Evolutionary conservation across 1,140 invertebrate genomes (phyloP).

Genomic region (Thaumatotibia leucotreta): DNA sequence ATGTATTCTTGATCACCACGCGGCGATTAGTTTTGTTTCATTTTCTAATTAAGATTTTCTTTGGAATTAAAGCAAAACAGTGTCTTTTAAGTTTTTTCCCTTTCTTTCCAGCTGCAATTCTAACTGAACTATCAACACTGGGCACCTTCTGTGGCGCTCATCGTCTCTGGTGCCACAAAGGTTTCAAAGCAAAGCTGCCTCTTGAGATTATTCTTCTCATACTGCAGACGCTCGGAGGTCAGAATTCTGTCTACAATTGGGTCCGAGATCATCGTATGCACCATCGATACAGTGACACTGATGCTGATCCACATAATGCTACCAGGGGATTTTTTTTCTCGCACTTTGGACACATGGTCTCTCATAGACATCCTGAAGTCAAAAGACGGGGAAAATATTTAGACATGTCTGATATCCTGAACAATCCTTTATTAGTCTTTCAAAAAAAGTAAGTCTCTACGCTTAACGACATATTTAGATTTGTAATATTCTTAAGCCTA

Average conservation of each 20-base stretch:
- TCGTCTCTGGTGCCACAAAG: conserved; percentile 88
- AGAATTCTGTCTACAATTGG: conserved; percentile 66
- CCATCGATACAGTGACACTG: conserved; percentile 85
- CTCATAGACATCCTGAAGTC: conserved; percentile 83
- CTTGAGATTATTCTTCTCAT: conserved; percentile 83
- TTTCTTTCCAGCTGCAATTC: conserved; percentile 76
- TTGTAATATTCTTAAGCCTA: background rate
- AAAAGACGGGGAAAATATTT: conserved; percentile 78
- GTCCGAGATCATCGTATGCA: conserved; percentile 84
- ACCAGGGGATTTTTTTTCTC: conserved; percentile 87
- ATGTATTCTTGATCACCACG: no score
- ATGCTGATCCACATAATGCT: conserved; percentile 74
- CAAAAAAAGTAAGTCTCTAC: conserved; percentile 80
- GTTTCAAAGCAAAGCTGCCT: conserved; percentile 88
- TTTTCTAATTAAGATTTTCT: no score
- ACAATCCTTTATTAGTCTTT: conserved; percentile 82
- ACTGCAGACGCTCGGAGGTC: conserved; percentile 84
- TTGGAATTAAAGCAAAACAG: no score
- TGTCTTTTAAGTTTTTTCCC: conserved; percentile 33
- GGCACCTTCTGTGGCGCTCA: conserved; percentile 79
- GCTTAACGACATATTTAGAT: no score
- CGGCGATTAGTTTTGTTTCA: no score
- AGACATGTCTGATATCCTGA: conserved; percentile 82
- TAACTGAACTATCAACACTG: conserved; percentile 82
- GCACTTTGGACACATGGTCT: conserved; percentile 86